Evolutionary conservation across 2,797 vertebrate species (phyloP).

Genomic region (Ciconia nigra): DNA sequence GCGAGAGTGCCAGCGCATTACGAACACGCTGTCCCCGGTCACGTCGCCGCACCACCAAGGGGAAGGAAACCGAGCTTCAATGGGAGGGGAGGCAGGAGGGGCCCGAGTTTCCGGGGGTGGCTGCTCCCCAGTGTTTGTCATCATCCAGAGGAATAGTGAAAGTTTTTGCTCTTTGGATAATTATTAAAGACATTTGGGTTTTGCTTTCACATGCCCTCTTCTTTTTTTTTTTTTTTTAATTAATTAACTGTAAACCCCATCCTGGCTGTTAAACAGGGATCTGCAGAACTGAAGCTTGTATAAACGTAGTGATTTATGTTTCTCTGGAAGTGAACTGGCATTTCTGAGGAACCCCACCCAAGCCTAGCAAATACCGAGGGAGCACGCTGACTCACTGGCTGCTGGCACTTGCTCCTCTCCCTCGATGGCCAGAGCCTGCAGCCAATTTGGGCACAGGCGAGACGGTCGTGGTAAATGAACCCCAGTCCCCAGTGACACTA

Average conservation of each 20-base stretch:
- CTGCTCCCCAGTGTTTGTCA: not conserved
- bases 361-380: not conserved
- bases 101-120: not conserved
- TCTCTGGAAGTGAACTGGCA: constrained; percentile 24
- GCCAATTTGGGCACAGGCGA: not conserved
- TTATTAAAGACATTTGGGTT: not conserved
- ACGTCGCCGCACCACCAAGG: not conserved
- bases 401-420: not conserved
- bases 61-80: not conserved
- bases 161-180: constrained; percentile 1
- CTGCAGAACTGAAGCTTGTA: not conserved
- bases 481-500: not conserved
- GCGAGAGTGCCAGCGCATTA: not conserved
- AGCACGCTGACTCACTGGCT: constrained; percentile 1
- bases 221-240: not conserved
- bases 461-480: not conserved
- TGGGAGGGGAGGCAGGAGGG: not conserved
- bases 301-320: not conserved
- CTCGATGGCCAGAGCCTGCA: not conserved
- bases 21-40: not conserved
- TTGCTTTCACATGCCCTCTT: constrained; percentile 26
- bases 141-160: not conserved
- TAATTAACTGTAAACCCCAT: not conserved
- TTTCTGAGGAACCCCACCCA: constrained; percentile 46
- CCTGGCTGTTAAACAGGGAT: not conserved